Evolutionary conservation across 2,113 vertebrate species (phyloP).

Genomic region (Pelodiscus sinensis): DNA sequence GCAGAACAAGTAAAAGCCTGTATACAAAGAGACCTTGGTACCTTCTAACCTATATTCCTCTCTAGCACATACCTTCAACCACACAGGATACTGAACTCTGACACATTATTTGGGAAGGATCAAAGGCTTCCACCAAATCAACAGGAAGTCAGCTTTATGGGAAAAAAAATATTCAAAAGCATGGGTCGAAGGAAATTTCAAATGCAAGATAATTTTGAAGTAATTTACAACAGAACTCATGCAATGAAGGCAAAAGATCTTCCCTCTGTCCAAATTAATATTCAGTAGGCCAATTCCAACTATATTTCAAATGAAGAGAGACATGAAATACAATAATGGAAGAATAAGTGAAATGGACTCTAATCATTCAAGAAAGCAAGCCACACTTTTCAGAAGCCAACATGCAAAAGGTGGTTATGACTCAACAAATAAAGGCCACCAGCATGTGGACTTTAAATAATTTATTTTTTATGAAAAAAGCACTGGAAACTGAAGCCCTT

Average conservation of each 20-base stretch:
- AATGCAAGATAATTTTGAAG: not conserved
- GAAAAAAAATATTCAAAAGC: not conserved
- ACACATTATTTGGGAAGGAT: not conserved
- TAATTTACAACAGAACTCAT: not conserved
- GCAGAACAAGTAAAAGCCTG: not conserved
- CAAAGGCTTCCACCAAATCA: not conserved
- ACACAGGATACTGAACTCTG: conserved; percentile 28
- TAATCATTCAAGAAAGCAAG: not conserved
- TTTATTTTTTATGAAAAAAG: not conserved
- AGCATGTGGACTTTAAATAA: not conserved
- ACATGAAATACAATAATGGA: conserved; percentile 11
- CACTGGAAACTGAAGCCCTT: not conserved
- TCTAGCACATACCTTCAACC: conserved; percentile 58
- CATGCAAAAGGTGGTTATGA: not conserved
- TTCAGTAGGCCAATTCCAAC: not conserved
- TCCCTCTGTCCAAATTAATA: not conserved
- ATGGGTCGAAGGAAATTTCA: not conserved
- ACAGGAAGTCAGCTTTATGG: not conserved
- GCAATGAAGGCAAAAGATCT: not conserved
- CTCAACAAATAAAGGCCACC: not conserved
- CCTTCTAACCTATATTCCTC: not conserved
- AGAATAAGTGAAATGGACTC: not conserved
- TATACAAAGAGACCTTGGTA: not conserved
- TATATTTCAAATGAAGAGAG: not conserved
- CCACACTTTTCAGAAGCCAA: not conserved